Percentiles rank a stretch among this genome's conserved stretches.
Evolutionary conservation across 2,797 vertebrate species (phyloP).

Genomic region (Hippopotamyrus pictus): DNA sequence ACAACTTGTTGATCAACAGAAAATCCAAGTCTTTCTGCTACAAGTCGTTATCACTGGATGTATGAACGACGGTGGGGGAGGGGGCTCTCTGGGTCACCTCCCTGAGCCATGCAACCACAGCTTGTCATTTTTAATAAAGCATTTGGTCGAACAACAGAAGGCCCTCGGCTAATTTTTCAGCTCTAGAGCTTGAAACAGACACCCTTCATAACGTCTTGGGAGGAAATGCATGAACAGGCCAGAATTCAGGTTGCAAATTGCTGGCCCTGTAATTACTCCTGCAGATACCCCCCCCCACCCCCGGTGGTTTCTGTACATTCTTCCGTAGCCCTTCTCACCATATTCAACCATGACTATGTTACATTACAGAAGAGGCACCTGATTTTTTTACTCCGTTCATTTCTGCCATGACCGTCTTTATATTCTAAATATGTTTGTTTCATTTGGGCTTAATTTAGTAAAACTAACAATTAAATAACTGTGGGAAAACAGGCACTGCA

Average conservation of each 20-base stretch:
- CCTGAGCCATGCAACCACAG: background rate
- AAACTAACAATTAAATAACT: background rate
- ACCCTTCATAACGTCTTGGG: constrained; percentile 6
- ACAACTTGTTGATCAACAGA: background rate
- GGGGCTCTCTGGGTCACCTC: background rate
- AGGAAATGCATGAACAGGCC: constrained; percentile 11
- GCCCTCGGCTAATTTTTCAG: background rate
- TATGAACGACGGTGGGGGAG: background rate
- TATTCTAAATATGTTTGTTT: background rate
- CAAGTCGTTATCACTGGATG: background rate
- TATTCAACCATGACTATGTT: background rate
- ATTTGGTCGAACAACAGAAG: background rate
- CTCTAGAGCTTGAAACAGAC: background rate
- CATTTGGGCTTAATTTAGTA: background rate
- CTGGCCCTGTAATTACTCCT: background rate
- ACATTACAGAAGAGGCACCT: background rate
- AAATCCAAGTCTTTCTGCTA: background rate
- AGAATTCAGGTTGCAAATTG: constrained; percentile 13
- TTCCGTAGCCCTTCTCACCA: background rate
- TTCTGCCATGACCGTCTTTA: background rate
- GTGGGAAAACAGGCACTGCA: background rate
- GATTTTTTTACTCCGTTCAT: background rate
- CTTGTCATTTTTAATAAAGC: constrained; percentile 2
- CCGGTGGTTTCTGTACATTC: background rate
- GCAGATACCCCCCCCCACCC: background rate